Conservation (phyloP, 2,888 invertebrate genomes). For the Luperina testacea region DNA sequence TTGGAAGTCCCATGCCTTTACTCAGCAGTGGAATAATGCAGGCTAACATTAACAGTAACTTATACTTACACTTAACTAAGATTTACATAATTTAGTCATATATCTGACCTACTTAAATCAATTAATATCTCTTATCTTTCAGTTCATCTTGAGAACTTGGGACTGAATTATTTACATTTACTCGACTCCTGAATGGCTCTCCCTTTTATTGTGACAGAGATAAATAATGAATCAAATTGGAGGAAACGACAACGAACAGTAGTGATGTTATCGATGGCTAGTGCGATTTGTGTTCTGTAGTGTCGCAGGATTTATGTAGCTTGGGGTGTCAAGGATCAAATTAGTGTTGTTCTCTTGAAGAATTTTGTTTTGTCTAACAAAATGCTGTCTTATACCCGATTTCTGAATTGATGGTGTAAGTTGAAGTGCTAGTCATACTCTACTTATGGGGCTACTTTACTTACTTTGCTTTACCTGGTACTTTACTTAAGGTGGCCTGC, state of each 20-base stretch:
- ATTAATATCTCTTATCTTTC: conserved; percentile 13
- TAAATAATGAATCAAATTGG: conserved; percentile 47
- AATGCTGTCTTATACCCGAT: neutral
- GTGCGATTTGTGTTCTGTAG: conserved; percentile 20
- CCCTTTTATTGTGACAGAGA: conserved; percentile 19
- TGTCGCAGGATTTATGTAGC: conserved; percentile 25
- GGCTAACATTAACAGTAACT: neutral
- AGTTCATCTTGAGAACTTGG: conserved; percentile 8
- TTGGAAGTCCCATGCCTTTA: neutral
- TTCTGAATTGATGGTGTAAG: neutral
- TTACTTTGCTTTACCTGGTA: neutral
- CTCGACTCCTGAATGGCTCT: conserved; percentile 1
- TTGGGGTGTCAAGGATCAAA: neutral
- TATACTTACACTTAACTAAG: neutral
- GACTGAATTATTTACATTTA: conserved; percentile 44
- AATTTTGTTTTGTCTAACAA: neutral
- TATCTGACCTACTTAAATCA: conserved; percentile 18
- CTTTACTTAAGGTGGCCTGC: neutral
- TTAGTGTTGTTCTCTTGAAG: neutral
- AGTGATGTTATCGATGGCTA: conserved; percentile 32
- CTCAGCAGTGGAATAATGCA: neutral
- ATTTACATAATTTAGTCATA: conserved; percentile 7
- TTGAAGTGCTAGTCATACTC: neutral
- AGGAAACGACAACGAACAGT: conserved; percentile 8
- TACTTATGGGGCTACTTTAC: neutral